phyloP scores from a whole-genome alignment of 2,113 vertebrate genomes.

The Eretmochelys imbricata region DNA sequence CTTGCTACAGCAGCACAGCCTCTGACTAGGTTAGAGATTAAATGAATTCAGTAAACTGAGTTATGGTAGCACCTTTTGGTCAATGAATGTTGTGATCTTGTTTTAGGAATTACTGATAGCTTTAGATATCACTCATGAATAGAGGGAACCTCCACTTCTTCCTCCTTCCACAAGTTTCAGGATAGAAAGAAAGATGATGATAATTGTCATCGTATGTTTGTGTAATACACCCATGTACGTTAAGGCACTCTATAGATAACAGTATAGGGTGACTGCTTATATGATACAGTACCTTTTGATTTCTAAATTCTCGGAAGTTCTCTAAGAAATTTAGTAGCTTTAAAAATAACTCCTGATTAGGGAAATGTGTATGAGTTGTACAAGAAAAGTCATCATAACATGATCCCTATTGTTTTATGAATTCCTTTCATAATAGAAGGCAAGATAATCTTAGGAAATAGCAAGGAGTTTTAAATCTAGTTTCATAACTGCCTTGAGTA shows the following conservation, averaged over 20 bases:
- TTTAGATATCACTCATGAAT: background rate
- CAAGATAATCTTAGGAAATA: fast-evolving
- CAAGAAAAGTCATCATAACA: background rate
- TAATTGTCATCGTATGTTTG: background rate
- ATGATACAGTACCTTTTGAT: background rate
- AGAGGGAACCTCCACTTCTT: background rate
- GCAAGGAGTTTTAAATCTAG: fast-evolving
- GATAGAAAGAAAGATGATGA: background rate
- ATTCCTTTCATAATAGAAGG: fast-evolving
- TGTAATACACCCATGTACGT: background rate
- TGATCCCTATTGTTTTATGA: background rate
- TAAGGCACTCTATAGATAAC: background rate
- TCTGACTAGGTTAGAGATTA: background rate
- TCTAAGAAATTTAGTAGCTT: background rate
- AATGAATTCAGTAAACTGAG: background rate
- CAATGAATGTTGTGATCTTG: background rate
- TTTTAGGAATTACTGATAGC: background rate
- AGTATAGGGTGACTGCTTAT: background rate
- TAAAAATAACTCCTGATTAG: background rate
- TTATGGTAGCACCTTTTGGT: background rate
- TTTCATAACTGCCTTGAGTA: background rate
- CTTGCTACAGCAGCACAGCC: background rate
- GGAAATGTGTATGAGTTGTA: background rate
- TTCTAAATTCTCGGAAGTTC: background rate
- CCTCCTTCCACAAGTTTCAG: background rate